These are phyloP conservation scores for Bolborhynchus lineola DNA, from an alignment of 2,113 vertebrate species.

Conservation along the genomic window DNA sequence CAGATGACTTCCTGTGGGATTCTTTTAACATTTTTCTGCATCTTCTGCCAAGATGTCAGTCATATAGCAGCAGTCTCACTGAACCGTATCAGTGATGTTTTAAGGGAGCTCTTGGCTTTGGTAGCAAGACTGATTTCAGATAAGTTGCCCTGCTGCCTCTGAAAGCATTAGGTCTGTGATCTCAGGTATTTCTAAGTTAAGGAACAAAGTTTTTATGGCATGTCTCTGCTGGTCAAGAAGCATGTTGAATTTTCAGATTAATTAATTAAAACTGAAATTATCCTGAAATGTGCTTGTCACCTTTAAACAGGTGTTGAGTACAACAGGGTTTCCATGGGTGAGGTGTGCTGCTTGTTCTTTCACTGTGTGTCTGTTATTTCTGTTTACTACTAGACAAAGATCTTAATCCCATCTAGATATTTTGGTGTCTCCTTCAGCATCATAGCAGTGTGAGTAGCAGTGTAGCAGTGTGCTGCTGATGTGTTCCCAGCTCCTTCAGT, in stretches of 20 bases:
- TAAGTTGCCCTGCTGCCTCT: constrained; percentile 48
- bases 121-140: constrained; percentile 59
- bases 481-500: background rate
- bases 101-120: constrained; percentile 58
- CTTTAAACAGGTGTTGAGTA: constrained; percentile 20
- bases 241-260: background rate
- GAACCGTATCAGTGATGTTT: constrained; percentile 51
- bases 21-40: constrained; percentile 77
- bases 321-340: background rate
- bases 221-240: constrained; percentile 30
- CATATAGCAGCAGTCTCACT: constrained; percentile 49
- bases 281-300: constrained; percentile 8
- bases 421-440: background rate
- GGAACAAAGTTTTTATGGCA: constrained; percentile 69
- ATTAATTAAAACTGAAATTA: constrained; percentile 23
- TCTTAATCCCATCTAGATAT: constrained; percentile 21
- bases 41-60: constrained; percentile 77
- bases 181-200: constrained; percentile 62
- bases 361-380: background rate
- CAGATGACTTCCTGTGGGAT: constrained; percentile 79
- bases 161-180: constrained; percentile 39
- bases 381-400: constrained; percentile 25
- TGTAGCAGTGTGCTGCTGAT: background rate
- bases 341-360: constrained; percentile 10
- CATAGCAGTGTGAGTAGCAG: background rate